Base-by-base conservation (phyloP, 2,888 invertebrate species). In the Tetragonisca angustula region DNA sequence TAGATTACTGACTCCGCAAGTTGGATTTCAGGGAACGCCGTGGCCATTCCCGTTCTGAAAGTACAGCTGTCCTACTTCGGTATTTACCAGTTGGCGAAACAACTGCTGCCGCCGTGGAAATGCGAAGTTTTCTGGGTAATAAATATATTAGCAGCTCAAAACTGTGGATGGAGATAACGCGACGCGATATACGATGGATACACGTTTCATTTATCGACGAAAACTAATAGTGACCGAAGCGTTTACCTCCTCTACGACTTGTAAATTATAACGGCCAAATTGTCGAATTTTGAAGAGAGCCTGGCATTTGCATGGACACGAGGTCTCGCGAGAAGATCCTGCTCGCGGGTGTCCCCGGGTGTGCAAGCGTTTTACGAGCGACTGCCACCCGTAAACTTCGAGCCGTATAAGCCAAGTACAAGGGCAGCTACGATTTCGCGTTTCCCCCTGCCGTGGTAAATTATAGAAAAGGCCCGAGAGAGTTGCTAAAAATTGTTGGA, bases 341-440 rank as follows among this genome's bases (percentile, higher is more conserved):
- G 73, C n/a, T 80, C 59, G 49, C 43, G 79, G 75, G 79, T 79
- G 79, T 86, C 73, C 67, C 50, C 64, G 52, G 61, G 59, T 75
- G 79, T 76, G 80, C 72, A 70, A 84, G 65, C 77, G 83, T 59
- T 83, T 85, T 83, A 85, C 75, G 79, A 83, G 70, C 71, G 32
- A 69, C 76, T 72, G 77, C 83, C 79, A 81, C 81, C 81, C 87
- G 81, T 87, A 87, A 87, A 87, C 85, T 85, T 70, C 17, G 73
- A 78, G 79, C 83, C 74, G 73, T 87, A 87, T 83, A 87, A 85
- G 79, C 87, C 54, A 50, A 32, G 56, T 75, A 79, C 77, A 72
- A 64, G 56, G 76, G 70, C 21, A 67, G 68, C 79, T 70, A 76
- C 69, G 69, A 32, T 67, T 69, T 65, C 71, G 72, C 62, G 87